Evolutionary conservation across 1,140 invertebrate genomes (phyloP).

Genomic region (Drosophila punjabiensis): DNA sequence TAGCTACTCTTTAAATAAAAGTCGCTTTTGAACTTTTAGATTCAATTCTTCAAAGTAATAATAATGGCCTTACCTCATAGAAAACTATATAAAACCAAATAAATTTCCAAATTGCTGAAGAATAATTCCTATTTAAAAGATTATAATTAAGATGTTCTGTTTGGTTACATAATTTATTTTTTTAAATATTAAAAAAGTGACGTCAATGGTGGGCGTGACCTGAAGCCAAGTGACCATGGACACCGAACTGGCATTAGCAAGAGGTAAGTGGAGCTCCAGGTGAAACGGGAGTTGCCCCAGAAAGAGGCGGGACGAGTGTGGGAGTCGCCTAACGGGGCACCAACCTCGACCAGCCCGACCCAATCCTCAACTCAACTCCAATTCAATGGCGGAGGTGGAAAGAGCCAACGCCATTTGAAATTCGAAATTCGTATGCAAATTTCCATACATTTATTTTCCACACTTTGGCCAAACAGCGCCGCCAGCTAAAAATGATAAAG

Average conservation of each 20-base stretch:
- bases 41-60: no score
- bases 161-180: neutral
- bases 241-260: slow-evolving; percentile 11
- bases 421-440: slow-evolving; percentile 80
- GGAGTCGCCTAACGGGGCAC: slow-evolving; percentile 48
- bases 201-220: slow-evolving; percentile 49
- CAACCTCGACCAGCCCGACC: slow-evolving; percentile 39
- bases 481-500: slow-evolving; percentile 81
- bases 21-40: no score
- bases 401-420: slow-evolving; percentile 68
- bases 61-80: no score
- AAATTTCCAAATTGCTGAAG: no score
- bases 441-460: slow-evolving; percentile 82
- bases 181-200: slow-evolving; percentile 21
- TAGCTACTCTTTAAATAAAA: no score
- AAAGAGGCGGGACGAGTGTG: slow-evolving; percentile 34
- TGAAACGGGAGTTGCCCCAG: slow-evolving; percentile 23
- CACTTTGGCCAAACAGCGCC: slow-evolving; percentile 77
- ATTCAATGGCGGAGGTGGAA: slow-evolving; percentile 14
- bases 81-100: no score
- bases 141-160: neutral
- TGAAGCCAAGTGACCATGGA: slow-evolving; percentile 43
- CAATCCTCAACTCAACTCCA: slow-evolving; percentile 24
- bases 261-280: slow-evolving; percentile 11
- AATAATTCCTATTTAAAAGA: neutral